Evolutionary conservation across 2,113 vertebrate species (phyloP).

Genomic region (Pterocles gutturalis): DNA sequence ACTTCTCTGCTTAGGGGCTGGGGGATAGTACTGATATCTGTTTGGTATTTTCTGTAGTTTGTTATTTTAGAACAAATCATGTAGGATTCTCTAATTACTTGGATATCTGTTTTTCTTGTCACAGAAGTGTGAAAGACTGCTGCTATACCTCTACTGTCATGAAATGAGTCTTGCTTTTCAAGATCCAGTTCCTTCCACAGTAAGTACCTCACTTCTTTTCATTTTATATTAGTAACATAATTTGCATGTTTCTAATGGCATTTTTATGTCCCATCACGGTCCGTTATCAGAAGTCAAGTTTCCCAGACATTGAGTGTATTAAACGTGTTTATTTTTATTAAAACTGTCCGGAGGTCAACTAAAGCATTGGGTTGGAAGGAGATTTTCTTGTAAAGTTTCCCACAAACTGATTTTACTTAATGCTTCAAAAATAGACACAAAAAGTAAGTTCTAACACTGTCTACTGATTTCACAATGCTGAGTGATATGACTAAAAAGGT

Average conservation of each 20-base stretch:
- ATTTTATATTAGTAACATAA: neutral
- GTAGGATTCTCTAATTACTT: neutral
- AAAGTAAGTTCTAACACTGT: neutral
- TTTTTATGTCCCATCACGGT: neutral
- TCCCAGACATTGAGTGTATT: neutral
- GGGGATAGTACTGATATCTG: neutral
- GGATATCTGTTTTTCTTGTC: neutral
- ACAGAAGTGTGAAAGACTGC: conserved; percentile 83
- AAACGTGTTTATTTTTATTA: neutral
- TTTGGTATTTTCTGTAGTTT: neutral
- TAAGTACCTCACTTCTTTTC: conserved; percentile 58
- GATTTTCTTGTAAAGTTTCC: neutral
- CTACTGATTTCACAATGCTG: neutral
- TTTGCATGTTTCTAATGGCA: neutral
- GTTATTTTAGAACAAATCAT: neutral
- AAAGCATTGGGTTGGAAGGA: neutral
- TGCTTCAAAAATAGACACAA: neutral
- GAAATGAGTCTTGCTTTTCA: conserved; percentile 87
- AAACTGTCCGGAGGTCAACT: neutral
- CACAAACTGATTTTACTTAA: neutral
- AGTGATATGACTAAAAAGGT: neutral
- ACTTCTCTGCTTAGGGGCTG: neutral
- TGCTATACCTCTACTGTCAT: conserved; percentile 83
- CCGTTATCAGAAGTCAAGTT: neutral
- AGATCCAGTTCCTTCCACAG: conserved; percentile 83